Base-by-base conservation (phyloP, 2,888 invertebrate species). In the Synanthedon tipuliformis region DNA sequence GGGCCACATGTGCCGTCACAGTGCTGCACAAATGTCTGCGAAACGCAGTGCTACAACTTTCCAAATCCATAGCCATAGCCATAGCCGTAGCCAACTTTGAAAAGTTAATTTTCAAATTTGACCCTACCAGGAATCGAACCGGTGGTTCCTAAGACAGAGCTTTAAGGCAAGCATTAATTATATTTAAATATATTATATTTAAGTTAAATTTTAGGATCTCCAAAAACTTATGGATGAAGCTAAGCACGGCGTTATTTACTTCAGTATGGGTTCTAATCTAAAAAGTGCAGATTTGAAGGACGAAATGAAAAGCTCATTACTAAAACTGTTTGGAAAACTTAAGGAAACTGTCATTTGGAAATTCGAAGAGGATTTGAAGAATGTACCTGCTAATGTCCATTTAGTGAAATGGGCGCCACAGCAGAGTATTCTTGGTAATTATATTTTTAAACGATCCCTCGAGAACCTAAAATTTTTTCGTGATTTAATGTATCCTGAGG, bases 261-360 rank as follows among this genome's bases (percentile, higher is more conserved):
- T 78, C 55, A 77, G 77, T 52, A 68, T 79, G 72, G 78, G 79
- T 3, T 71, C 78, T 0, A 69, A 70, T 48, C 8, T 73, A 0
- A 60, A 62, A 40, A 75, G 75, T 52, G 63, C 59, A 23, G 68
- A 68, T 34, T 74, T 81, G 53, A 73, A 80, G 0, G 63, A 61
- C 1, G 41, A 63, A 11, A 52, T 81, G 51, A 68, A 66, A 1
- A 56, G 56, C 1, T 67, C 61, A 2, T 58, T 84, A 1, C 52
- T 82, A 1, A 61, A 71, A 15, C 56, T 75, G 51, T 78, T 82
- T 51, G 65, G 69, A 0, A 62, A 68, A 53, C 59, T 83, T 2
- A 73, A 81, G 50, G 73, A 81, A 54, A 75, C 71, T 1, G 71
- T 84, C 0, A 66, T 84, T 18, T 84, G 83, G 83, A 83, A 83